phyloP scores from a whole-genome alignment of 1,140 invertebrate species.

The Acyrthosiphon pisum region DNA sequence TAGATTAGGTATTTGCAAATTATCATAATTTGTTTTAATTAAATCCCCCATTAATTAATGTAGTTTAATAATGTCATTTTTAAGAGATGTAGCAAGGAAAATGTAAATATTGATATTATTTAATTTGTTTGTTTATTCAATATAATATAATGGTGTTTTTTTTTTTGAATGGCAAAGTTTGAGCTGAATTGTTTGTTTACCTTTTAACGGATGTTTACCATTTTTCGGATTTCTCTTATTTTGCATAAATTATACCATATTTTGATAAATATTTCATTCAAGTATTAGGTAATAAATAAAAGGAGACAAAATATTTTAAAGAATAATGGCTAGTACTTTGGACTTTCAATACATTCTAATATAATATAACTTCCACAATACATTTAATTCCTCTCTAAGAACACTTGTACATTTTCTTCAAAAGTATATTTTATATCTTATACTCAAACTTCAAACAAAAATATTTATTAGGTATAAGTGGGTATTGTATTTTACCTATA shows the following conservation, averaged over 20 bases:
- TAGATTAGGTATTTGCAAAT: neutral
- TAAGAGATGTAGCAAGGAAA: neutral
- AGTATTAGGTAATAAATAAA: neutral
- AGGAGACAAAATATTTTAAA: neutral
- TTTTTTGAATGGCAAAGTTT: neutral
- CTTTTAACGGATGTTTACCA: neutral
- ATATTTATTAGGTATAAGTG: neutral
- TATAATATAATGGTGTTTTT: neutral
- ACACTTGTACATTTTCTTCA: neutral
- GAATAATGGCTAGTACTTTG: neutral
- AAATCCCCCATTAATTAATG: neutral
- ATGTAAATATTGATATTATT: neutral
- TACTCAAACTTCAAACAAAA: neutral
- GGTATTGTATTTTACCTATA: too few relatives aligned
- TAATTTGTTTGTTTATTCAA: slow-evolving; percentile 13
- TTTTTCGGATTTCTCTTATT: neutral
- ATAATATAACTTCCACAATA: too few relatives aligned
- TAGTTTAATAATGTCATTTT: neutral
- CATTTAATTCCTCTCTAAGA: too few relatives aligned
- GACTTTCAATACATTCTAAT: neutral
- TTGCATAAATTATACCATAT: neutral
- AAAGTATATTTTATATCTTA: neutral
- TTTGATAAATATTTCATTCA: neutral
- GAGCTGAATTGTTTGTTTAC: neutral
- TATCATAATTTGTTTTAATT: neutral